Evolutionary conservation across 2,888 invertebrate species (phyloP).

Genomic region (Gymnosoma rotundatum): DNA sequence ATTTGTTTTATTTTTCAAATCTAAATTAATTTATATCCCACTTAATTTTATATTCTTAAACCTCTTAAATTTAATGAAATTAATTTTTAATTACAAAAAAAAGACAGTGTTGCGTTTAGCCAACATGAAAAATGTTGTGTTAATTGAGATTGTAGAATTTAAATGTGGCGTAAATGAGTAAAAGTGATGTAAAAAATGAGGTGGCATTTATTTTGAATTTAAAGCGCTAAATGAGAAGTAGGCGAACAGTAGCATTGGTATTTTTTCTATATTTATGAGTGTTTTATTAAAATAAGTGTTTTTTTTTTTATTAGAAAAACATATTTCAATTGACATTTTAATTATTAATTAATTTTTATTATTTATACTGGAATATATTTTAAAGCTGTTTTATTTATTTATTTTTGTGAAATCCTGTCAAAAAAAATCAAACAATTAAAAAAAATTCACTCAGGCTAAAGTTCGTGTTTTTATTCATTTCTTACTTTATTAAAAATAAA

Average conservation of each 20-base stretch:
- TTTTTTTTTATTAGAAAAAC: too few species aligned
- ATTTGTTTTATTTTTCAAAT: background rate
- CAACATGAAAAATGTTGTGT: conserved; percentile 60
- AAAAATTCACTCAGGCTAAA: too few species aligned
- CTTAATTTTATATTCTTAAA: background rate
- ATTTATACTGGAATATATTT: too few species aligned
- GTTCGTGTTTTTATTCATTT: too few species aligned
- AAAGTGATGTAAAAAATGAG: conserved; percentile 39
- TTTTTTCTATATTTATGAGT: background rate
- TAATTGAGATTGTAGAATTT: conserved; percentile 55
- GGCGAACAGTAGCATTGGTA: background rate
- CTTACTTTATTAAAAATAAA: too few species aligned
- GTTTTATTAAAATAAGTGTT: background rate
- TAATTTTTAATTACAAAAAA: too few species aligned
- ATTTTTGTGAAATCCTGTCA: too few species aligned
- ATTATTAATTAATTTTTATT: too few species aligned
- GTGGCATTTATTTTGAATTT: conserved; percentile 34
- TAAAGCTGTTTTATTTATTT: too few species aligned
- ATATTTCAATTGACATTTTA: too few species aligned
- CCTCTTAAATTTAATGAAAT: too few species aligned
- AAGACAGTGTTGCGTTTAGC: conserved; percentile 41
- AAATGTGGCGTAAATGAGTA: conserved; percentile 57
- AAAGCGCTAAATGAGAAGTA: conserved; percentile 6
- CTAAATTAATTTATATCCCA: background rate
- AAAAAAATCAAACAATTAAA: too few species aligned